Percentiles rank a stretch among this genome's conserved stretches.
Conservation (phyloP, 2,888 invertebrate genomes). For the Synergus japonicus region DNA sequence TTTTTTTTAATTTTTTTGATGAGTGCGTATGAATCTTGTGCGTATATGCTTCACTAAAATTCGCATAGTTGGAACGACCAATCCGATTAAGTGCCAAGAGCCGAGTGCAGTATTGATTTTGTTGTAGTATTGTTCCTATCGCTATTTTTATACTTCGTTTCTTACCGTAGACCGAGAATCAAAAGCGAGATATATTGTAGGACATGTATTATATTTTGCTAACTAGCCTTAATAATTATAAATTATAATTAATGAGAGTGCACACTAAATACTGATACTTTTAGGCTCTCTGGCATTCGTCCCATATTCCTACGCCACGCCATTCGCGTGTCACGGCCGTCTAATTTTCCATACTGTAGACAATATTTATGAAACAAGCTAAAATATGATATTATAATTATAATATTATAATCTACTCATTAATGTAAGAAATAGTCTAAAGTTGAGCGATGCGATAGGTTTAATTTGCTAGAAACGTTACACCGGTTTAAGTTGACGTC, state of each 20-base stretch:
- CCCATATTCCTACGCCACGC: conserved; percentile 75
- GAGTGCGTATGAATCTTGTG: conserved; percentile 20
- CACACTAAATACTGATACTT: conserved; percentile 58
- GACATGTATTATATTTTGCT: conserved; percentile 26
- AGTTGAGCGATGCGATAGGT: conserved; percentile 49
- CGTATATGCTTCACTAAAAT: conserved; percentile 24
- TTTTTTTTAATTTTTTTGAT: neutral
- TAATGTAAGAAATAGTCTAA: conserved; percentile 53
- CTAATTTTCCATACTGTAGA: conserved; percentile 76
- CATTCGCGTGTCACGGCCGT: conserved; percentile 73
- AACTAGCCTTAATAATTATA: conserved; percentile 10
- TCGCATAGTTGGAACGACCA: conserved; percentile 46
- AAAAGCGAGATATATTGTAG: conserved; percentile 28
- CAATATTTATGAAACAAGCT: conserved; percentile 76
- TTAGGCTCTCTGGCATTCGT: conserved; percentile 64
- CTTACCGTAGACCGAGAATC: conserved; percentile 28
- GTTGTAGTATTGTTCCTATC: conserved; percentile 56
- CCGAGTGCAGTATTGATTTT: conserved; percentile 57
- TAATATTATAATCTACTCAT: conserved; percentile 53
- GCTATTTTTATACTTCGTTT: conserved; percentile 44
- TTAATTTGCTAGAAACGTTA: conserved; percentile 34
- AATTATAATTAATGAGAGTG: conserved; percentile 13
- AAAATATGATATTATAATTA: conserved; percentile 64
- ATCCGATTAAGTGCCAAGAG: conserved; percentile 47
- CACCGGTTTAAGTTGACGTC: neutral